phyloP scores from a whole-genome alignment of 2,888 invertebrate genomes.

The Plebejus melissa region DNA sequence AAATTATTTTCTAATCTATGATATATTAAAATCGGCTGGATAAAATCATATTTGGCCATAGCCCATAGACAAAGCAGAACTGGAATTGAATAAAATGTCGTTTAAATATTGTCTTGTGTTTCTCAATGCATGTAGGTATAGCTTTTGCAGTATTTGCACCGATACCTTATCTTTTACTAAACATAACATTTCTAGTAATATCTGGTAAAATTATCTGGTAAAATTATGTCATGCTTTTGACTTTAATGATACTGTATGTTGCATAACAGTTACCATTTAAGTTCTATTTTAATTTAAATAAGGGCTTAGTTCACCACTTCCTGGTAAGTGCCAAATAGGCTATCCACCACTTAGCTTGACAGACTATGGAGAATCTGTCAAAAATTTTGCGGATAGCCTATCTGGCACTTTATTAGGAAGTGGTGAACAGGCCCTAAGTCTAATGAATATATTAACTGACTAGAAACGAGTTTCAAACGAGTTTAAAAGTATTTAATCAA shows the following conservation, averaged over 20 bases:
- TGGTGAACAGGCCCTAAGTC: too few relatives aligned
- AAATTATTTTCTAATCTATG: not conserved
- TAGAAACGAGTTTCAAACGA: not conserved
- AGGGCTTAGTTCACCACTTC: too few relatives aligned
- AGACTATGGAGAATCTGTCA: too few relatives aligned
- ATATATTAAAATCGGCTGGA: not conserved
- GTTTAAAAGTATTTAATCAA: not conserved
- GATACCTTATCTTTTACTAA: not conserved
- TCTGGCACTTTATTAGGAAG: too few relatives aligned
- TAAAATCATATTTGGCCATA: not conserved
- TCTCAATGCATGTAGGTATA: not conserved
- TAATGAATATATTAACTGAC: too few relatives aligned
- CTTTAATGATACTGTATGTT: not conserved
- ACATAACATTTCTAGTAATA: not conserved
- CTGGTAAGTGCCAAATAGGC: too few relatives aligned
- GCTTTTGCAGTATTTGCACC: not conserved
- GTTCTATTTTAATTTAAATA: not conserved
- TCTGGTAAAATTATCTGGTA: not conserved
- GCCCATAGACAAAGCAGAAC: not conserved
- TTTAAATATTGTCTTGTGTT: not conserved
- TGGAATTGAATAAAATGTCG: not conserved
- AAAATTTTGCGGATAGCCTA: too few relatives aligned
- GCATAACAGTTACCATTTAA: not conserved
- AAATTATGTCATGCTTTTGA: not conserved
- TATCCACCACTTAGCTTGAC: too few relatives aligned